phyloP scores from a whole-genome alignment of 23 tunicate species.

The Corella eumyota region DNA sequence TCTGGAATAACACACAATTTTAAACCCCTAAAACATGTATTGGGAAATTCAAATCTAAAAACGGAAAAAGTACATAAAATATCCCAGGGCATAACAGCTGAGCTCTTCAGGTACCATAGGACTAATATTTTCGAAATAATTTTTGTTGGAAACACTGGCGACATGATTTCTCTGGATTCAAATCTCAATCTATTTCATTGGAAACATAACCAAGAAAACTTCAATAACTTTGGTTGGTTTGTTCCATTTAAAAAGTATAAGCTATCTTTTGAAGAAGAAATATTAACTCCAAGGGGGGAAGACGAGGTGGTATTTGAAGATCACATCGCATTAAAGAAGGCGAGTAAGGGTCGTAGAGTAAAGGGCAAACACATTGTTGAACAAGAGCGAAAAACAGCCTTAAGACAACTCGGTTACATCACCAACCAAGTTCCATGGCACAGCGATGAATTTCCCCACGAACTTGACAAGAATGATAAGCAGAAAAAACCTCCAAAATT shows the following conservation, averaged over 20 bases:
- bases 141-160: slow-evolving; percentile 32
- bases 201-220: slow-evolving; percentile 33
- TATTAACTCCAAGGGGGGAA: slow-evolving; percentile 22
- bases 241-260: slow-evolving; percentile 42
- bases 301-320: slow-evolving; percentile 60
- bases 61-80: slow-evolving; percentile 27
- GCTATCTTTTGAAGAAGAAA: slow-evolving; percentile 35
- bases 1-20: not conserved
- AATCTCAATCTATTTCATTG: slow-evolving; percentile 27
- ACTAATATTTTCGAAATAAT: slow-evolving; percentile 7
- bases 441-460: slow-evolving; percentile 59
- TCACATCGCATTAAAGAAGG: slow-evolving; percentile 31
- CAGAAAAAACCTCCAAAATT: slow-evolving; percentile 40
- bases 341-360: slow-evolving; percentile 17
- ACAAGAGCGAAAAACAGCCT: slow-evolving; percentile 28
- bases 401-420: slow-evolving; percentile 17
- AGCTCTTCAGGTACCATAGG: slow-evolving; percentile 49
- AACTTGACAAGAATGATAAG: slow-evolving; percentile 13
- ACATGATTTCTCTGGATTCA: slow-evolving; percentile 51
- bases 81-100: slow-evolving; percentile 26
- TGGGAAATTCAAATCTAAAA: slow-evolving; percentile 3
- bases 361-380: slow-evolving; percentile 52
- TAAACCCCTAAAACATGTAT: not conserved
- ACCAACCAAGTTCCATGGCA: slow-evolving; percentile 46
- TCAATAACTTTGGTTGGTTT: slow-evolving; percentile 59